A percentile compares a stretch with the other conserved stretches of the same genome.
These are phyloP conservation scores for Dicaeum eximium DNA, from an alignment of 2,113 vertebrate species.

Conservation along the genomic window DNA sequence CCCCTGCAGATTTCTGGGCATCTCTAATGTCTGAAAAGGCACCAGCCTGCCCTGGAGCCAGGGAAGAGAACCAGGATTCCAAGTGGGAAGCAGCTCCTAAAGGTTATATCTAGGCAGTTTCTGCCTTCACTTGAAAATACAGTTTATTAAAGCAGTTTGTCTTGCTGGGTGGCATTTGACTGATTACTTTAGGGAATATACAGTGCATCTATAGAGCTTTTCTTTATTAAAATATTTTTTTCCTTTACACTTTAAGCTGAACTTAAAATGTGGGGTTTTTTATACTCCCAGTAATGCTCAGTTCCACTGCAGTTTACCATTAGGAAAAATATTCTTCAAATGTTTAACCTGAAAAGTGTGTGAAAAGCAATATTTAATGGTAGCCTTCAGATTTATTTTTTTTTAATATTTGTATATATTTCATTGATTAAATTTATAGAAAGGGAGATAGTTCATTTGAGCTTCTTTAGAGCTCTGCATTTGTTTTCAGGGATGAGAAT, in stretches of 20 bases:
- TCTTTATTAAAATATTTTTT: background rate
- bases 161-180: background rate
- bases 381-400: background rate
- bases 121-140: background rate
- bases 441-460: background rate
- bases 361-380: background rate
- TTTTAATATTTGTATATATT: background rate
- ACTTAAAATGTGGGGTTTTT: background rate
- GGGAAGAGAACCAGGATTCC: background rate
- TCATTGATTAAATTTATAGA: background rate
- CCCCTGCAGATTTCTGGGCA: accelerated
- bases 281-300: background rate
- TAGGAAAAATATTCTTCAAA: background rate
- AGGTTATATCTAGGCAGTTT: background rate
- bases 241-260: background rate
- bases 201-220: background rate
- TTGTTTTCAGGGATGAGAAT: background rate
- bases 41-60: background rate
- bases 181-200: background rate
- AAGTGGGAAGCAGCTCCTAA: background rate
- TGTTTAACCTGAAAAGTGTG: background rate
- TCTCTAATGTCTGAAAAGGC: background rate
- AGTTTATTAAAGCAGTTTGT: background rate
- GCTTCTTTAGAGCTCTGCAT: background rate
- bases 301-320: background rate